These are phyloP conservation scores for Heliangelus exortis DNA, from an alignment of 2,797 vertebrate species.

Conservation along the genomic window DNA sequence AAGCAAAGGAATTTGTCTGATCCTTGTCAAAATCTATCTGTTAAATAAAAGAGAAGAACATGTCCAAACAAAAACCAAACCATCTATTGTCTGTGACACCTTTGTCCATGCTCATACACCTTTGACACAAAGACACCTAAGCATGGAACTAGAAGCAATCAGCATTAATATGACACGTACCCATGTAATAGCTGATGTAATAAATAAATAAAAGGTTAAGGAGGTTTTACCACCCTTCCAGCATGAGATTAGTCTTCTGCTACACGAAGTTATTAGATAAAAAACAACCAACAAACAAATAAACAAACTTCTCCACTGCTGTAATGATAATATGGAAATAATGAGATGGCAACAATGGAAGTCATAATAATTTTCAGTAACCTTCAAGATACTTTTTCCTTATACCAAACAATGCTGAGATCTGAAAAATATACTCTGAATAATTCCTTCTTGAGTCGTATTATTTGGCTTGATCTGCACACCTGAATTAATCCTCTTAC, in stretches of 20 bases:
- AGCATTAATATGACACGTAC: background rate
- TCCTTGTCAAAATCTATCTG: conserved; percentile 88
- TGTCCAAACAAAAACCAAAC: background rate
- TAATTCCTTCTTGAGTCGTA: background rate
- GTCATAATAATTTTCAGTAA: background rate
- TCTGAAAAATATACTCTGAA: background rate
- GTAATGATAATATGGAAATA: background rate
- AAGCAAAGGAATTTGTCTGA: conserved; percentile 81
- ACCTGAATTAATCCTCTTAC: background rate
- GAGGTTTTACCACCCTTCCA: background rate
- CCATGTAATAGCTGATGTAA: background rate
- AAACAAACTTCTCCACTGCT: background rate
- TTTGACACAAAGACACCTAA: background rate
- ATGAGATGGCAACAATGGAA: background rate
- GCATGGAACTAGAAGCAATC: background rate
- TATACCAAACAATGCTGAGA: background rate
- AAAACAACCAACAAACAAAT: background rate
- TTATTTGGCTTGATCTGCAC: background rate
- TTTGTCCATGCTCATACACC: no score
- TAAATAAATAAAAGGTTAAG: background rate
- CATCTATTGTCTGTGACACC: background rate
- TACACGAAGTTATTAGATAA: background rate
- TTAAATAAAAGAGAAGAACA: conserved; percentile 37
- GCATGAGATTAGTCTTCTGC: background rate
- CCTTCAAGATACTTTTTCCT: background rate